Percentiles rank a stretch among this genome's conserved stretches.
phyloP scores from a whole-genome alignment of 2,797 vertebrate genomes.

The Eulemur mongoz region DNA sequence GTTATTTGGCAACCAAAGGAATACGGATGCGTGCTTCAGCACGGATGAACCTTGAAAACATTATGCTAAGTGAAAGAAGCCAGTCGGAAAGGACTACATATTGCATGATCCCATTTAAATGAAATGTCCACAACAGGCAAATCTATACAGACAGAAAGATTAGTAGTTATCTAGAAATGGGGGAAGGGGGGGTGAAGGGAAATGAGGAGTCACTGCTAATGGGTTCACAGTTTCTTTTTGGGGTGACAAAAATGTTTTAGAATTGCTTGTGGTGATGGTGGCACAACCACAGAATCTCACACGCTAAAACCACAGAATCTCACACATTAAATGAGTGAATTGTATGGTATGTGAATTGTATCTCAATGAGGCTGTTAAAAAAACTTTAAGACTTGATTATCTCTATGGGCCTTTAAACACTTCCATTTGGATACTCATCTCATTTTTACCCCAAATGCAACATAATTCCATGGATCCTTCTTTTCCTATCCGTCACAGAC shows the following conservation, averaged over 20 bases:
- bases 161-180: background rate
- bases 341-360: background rate
- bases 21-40: too few species aligned
- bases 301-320: background rate
- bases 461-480: rapidly evolving
- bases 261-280: background rate
- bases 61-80: too few species aligned
- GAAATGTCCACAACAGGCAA: too few species aligned
- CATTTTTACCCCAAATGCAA: background rate
- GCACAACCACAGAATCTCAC: background rate
- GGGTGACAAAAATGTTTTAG: background rate
- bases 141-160: too few species aligned
- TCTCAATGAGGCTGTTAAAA: too few species aligned
- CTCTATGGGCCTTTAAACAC: background rate
- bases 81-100: background rate
- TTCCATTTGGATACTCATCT: background rate
- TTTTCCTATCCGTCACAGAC: background rate
- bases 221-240: background rate
- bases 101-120: too few species aligned
- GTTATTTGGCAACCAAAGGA: too few species aligned
- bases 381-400: background rate
- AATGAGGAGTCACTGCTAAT: background rate
- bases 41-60: too few species aligned
- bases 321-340: background rate
- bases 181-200: background rate